A percentile compares a stretch with the other conserved stretches of the same genome.
These are phyloP conservation scores for Vollenhovia emeryi DNA, from an alignment of 1,140 invertebrate genomes.

Conservation along the genomic window DNA sequence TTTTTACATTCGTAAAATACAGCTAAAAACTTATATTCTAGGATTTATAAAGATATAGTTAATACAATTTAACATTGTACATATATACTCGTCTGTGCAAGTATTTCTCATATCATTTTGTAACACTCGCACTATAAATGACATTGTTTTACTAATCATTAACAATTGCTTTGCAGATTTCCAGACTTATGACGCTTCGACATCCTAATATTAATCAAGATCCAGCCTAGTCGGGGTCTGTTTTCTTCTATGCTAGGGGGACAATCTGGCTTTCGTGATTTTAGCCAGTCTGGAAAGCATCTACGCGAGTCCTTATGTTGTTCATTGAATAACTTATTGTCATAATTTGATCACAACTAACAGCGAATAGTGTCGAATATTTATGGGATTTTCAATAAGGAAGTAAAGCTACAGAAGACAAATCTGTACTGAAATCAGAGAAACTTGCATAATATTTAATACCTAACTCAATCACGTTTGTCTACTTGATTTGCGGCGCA, in stretches of 20 bases:
- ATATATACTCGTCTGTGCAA: background rate
- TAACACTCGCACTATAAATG: background rate
- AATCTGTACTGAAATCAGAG: slow-evolving; percentile 28
- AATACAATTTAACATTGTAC: slow-evolving; percentile 10
- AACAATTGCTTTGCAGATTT: slow-evolving; percentile 85
- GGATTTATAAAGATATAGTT: background rate
- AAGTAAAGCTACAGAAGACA: slow-evolving; percentile 11
- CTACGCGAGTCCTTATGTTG: slow-evolving; percentile 88
- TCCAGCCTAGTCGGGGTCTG: slow-evolving; percentile 85
- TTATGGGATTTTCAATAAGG: slow-evolving; percentile 12
- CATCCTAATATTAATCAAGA: slow-evolving; percentile 87
- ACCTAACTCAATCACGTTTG: slow-evolving; percentile 22
- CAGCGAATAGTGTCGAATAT: slow-evolving; percentile 60
- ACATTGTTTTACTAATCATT: slow-evolving; percentile 55
- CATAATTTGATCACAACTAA: slow-evolving; percentile 49
- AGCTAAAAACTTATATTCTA: background rate
- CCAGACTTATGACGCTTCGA: slow-evolving; percentile 90
- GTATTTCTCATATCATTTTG: slow-evolving; percentile 27
- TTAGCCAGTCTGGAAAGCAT: slow-evolving; percentile 88
- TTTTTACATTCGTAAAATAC: background rate
- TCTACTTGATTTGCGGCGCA: slow-evolving; percentile 11
- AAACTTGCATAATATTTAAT: slow-evolving; percentile 42
- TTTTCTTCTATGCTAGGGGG: slow-evolving; percentile 80
- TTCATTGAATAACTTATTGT: slow-evolving; percentile 86
- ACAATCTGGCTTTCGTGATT: slow-evolving; percentile 85